Evolutionary conservation across 2,797 vertebrate species (phyloP).

Genomic region (Alca torda): DNA sequence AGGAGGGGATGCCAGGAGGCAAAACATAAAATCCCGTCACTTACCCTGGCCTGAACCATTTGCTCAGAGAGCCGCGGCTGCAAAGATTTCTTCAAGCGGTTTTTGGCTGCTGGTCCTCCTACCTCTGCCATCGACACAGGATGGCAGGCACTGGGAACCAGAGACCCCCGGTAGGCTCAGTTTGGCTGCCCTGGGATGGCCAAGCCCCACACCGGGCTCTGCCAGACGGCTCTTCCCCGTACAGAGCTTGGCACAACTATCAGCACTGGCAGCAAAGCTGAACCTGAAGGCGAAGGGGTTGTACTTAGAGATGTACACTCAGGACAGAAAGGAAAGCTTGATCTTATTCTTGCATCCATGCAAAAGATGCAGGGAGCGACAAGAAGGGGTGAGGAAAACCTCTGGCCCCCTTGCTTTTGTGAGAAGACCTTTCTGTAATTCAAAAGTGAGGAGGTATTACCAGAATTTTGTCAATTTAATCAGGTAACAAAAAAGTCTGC

Average conservation of each 20-base stretch:
- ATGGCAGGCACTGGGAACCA: fast-evolving
- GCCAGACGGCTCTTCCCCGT: neutral
- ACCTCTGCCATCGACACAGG: neutral
- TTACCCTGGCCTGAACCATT: neutral
- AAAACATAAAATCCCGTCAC: neutral
- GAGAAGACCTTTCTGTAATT: neutral
- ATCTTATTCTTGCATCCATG: neutral
- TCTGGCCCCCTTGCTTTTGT: neutral
- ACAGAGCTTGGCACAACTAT: neutral
- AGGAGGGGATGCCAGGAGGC: neutral
- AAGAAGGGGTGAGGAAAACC: neutral
- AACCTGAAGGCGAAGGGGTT: neutral
- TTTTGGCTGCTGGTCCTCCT: neutral
- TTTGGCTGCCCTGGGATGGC: neutral
- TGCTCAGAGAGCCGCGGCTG: neutral
- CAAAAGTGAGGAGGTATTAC: neutral
- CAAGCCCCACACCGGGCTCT: neutral
- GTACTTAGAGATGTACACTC: neutral
- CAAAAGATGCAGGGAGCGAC: neutral
- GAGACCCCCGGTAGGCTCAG: neutral
- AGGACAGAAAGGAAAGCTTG: neutral
- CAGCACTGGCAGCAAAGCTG: neutral
- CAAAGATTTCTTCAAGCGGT: neutral
- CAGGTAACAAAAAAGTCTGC: neutral
- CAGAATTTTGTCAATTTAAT: neutral